phyloP scores from a whole-genome alignment of 2,113 vertebrate species.

The Plectropomus leopardus region DNA sequence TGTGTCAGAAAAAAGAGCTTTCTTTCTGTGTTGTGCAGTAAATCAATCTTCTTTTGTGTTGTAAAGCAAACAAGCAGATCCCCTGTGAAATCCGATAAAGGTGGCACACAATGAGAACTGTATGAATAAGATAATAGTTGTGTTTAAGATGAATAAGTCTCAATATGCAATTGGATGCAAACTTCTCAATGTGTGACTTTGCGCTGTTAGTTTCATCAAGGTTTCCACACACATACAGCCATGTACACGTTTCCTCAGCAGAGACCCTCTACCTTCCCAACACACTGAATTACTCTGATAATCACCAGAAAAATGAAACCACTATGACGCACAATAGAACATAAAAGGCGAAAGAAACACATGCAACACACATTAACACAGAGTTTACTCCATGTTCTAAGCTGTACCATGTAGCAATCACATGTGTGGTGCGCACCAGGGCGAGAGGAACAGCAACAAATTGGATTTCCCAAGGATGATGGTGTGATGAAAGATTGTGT shows the following conservation, averaged over 20 bases:
- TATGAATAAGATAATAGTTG: background rate
- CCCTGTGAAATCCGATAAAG: background rate
- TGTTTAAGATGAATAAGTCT: background rate
- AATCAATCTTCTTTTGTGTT: no score
- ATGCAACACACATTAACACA: conserved; percentile 57
- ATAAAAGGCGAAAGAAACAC: conserved; percentile 60
- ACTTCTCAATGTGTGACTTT: background rate
- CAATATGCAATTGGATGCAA: background rate
- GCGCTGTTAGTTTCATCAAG: background rate
- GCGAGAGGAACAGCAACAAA: conserved; percentile 77
- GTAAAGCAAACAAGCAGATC: background rate
- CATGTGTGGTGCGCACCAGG: conserved; percentile 58
- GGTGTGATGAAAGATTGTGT: conserved; percentile 88
- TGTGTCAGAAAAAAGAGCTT: background rate
- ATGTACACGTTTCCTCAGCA: conserved; percentile 1
- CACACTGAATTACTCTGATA: conserved; percentile 54
- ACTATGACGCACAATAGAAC: conserved; percentile 58
- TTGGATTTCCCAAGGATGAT: conserved; percentile 85
- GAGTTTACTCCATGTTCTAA: conserved; percentile 61
- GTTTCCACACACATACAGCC: background rate
- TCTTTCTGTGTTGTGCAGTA: background rate
- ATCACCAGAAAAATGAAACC: conserved; percentile 64
- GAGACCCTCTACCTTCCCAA: conserved; percentile 22
- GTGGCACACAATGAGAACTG: conserved; percentile 1
- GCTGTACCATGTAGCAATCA: conserved; percentile 66